These are phyloP conservation scores for Toxonevra muliebris DNA, from an alignment of 2,888 invertebrate genomes.

Conservation along the genomic window DNA sequence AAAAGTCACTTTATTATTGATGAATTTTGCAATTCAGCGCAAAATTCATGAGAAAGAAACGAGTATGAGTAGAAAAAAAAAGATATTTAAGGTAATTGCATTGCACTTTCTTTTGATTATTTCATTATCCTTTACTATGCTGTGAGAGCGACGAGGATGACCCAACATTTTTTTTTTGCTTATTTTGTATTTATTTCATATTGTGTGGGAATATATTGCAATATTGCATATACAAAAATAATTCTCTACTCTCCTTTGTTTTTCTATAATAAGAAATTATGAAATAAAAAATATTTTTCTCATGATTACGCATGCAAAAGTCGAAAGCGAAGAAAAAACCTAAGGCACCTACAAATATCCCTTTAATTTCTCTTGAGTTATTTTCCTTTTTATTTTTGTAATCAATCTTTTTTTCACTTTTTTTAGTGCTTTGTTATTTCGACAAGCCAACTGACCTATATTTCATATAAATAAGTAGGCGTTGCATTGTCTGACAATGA, in stretches of 20 bases:
- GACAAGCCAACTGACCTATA: slow-evolving; percentile 30
- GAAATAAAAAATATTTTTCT: slow-evolving; percentile 10
- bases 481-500: slow-evolving; percentile 10
- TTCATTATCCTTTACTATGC: not conserved
- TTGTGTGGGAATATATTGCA: too few species aligned
- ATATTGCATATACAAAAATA: too few species aligned
- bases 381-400: slow-evolving; percentile 17
- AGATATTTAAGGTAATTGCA: too few species aligned
- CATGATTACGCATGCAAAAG: slow-evolving; percentile 30
- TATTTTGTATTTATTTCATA: slow-evolving; percentile 31
- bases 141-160: slow-evolving; percentile 10
- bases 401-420: slow-evolving; percentile 20
- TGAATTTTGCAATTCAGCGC: not conserved
- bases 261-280: not conserved
- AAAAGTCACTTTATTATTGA: slow-evolving; percentile 9
- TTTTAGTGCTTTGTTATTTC: slow-evolving; percentile 29
- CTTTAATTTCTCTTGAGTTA: slow-evolving; percentile 29
- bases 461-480: slow-evolving; percentile 11
- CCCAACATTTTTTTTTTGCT: not conserved
- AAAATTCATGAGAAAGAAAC: too few species aligned
- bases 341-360: slow-evolving; percentile 21
- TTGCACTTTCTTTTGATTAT: too few species aligned
- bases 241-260: not conserved
- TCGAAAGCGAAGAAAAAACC: not conserved
- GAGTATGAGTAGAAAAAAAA: not conserved